Evolutionary conservation across 2,797 vertebrate genomes (phyloP).

Genomic region (Trematomus bernacchii): DNA sequence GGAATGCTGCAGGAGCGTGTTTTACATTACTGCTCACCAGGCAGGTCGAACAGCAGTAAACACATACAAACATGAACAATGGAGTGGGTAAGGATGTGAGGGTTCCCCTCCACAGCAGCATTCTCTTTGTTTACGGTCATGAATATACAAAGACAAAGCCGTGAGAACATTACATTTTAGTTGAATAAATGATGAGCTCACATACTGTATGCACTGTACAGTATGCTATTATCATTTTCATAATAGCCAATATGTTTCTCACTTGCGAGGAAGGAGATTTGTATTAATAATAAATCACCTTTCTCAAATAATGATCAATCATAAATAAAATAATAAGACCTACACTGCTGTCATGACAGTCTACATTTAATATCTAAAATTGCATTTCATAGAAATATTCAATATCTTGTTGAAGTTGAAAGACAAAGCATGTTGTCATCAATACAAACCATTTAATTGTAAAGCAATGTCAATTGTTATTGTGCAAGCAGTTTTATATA

Average conservation of each 20-base stretch:
- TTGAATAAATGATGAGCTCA: not conserved
- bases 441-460: not conserved
- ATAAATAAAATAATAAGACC: not conserved
- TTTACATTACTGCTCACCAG: conserved; percentile 25
- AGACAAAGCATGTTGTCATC: not conserved
- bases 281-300: not conserved
- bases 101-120: not conserved
- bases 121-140: not conserved
- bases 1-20: not conserved
- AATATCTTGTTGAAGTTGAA: not conserved
- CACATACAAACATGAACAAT: conserved; percentile 43
- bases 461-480: not conserved
- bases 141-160: not conserved
- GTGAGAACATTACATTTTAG: not conserved
- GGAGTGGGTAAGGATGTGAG: conserved; percentile 14
- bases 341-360: conserved; percentile 1
- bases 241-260: not conserved
- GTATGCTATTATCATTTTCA: not conserved
- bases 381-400: not conserved
- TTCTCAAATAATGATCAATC: not conserved
- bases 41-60: conserved; percentile 16
- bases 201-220: not conserved
- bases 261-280: not conserved
- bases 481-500: not conserved
- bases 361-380: conserved; percentile 1